phyloP scores from a whole-genome alignment of 2,888 invertebrate species.

The Zhengitettix transpicula region DNA sequence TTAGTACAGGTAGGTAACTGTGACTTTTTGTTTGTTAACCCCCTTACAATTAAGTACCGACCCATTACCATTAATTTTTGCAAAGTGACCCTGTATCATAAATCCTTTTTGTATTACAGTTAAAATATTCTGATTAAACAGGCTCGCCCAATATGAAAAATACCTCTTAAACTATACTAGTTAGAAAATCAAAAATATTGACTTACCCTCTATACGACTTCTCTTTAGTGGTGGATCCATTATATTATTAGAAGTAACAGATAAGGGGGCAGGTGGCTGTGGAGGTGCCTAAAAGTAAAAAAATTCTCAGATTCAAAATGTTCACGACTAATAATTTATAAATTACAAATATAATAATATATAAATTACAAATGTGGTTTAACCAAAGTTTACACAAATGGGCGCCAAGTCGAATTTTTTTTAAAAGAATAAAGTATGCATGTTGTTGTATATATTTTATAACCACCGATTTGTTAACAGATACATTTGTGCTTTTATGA shows the following conservation, averaged over 20 bases:
- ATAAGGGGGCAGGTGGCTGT: background rate
- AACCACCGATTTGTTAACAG: too few relatives aligned
- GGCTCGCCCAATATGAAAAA: background rate
- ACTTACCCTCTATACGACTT: background rate
- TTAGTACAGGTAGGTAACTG: constrained; percentile 21
- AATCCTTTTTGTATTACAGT: background rate
- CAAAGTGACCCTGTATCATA: background rate
- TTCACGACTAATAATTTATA: too few relatives aligned
- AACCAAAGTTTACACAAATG: too few relatives aligned
- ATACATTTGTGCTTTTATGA: too few relatives aligned
- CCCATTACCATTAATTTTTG: background rate
- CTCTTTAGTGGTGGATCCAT: background rate
- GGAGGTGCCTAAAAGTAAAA: background rate
- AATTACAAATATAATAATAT: too few relatives aligned
- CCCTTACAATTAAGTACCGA: background rate
- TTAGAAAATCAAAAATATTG: background rate
- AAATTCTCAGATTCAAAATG: background rate
- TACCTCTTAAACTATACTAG: background rate
- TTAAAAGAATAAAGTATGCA: too few relatives aligned
- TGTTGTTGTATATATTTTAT: too few relatives aligned
- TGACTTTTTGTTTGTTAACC: background rate
- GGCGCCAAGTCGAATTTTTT: too few relatives aligned
- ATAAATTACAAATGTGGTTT: too few relatives aligned
- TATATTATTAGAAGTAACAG: background rate
- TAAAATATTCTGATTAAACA: background rate